Percentiles rank a stretch among this genome's conserved stretches.
Evolutionary conservation across 2,888 invertebrate species (phyloP).

Genomic region (Apomyelois bistriatella): DNA sequence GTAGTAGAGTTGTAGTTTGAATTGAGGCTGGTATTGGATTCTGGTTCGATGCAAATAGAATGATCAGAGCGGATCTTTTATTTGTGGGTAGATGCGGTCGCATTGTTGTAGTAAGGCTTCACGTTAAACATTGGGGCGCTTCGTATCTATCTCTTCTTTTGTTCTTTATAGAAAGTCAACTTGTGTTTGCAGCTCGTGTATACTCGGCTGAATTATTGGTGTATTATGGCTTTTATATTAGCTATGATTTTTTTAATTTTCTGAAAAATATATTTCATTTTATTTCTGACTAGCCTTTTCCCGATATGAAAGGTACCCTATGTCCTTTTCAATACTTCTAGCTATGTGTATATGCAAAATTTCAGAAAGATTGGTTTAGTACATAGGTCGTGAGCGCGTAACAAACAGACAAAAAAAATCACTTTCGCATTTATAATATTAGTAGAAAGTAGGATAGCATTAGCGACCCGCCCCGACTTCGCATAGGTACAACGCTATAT

Average conservation of each 20-base stretch:
- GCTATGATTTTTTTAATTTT: background rate
- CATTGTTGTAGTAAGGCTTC: constrained; percentile 35
- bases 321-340: no score
- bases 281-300: no score
- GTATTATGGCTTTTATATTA: background rate
- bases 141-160: constrained; percentile 23
- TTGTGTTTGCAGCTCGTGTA: background rate
- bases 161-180: constrained; percentile 2
- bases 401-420: no score
- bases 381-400: no score
- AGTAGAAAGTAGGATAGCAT: no score
- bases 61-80: constrained; percentile 27
- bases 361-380: no score
- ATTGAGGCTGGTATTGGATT: constrained; percentile 34
- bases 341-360: no score
- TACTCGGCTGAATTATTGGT: background rate
- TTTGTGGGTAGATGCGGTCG: constrained; percentile 30
- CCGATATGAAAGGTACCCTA: no score
- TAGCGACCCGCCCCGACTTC: no score
- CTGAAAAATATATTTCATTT: no score
- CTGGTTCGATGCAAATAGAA: constrained; percentile 33
- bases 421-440: no score
- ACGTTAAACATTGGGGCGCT: constrained; percentile 32
- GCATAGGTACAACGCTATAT: no score
- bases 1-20: background rate